Conservation (phyloP, 2,888 invertebrate genomes). For the Nemurella pictetii region DNA sequence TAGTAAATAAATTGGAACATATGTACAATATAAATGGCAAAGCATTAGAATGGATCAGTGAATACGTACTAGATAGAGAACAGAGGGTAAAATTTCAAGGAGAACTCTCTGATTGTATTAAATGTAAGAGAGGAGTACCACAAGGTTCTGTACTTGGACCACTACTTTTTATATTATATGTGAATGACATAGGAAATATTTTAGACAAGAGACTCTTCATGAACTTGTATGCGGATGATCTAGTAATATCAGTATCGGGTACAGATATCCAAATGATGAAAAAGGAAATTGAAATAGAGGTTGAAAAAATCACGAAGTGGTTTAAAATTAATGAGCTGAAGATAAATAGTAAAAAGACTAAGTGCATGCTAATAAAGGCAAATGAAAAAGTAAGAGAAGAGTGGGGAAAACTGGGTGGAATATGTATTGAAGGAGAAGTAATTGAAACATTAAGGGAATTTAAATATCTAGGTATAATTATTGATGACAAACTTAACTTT, state of each 20-base stretch:
- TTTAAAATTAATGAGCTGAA: slow-evolving; percentile 9
- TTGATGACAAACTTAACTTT: slow-evolving; percentile 18
- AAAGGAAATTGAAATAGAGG: background rate
- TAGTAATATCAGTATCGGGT: too few relatives aligned
- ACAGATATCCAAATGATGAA: background rate
- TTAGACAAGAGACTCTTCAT: too few relatives aligned
- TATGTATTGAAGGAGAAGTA: background rate
- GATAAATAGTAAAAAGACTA: slow-evolving; percentile 5
- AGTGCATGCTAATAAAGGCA: background rate
- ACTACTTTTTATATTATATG: slow-evolving; percentile 40
- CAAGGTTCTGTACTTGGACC: slow-evolving; percentile 43
- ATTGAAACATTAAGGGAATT: background rate
- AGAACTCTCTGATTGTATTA: slow-evolving; percentile 19
- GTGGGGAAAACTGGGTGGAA: background rate
- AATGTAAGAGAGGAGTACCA: slow-evolving; percentile 39
- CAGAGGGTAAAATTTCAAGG: slow-evolving; percentile 36
- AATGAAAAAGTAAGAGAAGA: background rate
- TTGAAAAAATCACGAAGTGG: background rate
- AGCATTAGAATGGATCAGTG: too few relatives aligned
- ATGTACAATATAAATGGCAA: slow-evolving; percentile 28
- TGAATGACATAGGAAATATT: slow-evolving; percentile 34
- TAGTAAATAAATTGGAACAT: slow-evolving; percentile 33
- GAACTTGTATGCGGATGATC: too few relatives aligned
- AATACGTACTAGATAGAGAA: slow-evolving; percentile 37
- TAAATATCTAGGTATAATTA: slow-evolving; percentile 10